phyloP scores from a whole-genome alignment of 2,888 invertebrate genomes.

The Cantharis lateralis region DNA sequence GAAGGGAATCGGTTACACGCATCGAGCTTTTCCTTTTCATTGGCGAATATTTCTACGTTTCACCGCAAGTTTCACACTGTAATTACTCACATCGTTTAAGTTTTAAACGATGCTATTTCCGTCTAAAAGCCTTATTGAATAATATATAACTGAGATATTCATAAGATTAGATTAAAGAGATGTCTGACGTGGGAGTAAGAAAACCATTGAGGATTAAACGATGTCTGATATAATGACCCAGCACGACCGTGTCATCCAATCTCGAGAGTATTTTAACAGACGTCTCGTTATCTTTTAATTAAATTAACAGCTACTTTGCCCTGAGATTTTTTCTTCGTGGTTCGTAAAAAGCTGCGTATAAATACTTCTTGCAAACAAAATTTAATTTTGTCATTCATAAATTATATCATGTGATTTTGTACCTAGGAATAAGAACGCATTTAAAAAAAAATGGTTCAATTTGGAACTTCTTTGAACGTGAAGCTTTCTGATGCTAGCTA shows the following conservation, averaged over 20 bases:
- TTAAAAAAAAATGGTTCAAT: constrained; percentile 13
- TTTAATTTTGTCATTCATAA: background rate
- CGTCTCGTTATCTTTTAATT: background rate
- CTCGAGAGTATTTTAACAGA: background rate
- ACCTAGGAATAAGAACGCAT: background rate
- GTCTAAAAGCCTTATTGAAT: constrained; percentile 19
- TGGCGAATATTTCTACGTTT: background rate
- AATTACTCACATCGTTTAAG: constrained; percentile 14
- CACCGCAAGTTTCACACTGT: background rate
- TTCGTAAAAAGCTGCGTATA: background rate
- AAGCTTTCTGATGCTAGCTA: constrained; percentile 25
- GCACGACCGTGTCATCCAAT: constrained; percentile 11
- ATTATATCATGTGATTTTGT: background rate
- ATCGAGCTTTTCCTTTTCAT: background rate
- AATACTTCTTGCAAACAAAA: background rate
- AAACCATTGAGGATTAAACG: background rate
- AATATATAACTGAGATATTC: constrained; percentile 17
- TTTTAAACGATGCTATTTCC: constrained; percentile 14
- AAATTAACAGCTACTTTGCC: background rate
- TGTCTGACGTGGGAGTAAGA: constrained; percentile 20
- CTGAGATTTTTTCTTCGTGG: background rate
- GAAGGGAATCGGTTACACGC: too few relatives aligned
- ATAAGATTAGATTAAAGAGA: constrained; percentile 20
- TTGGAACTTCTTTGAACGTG: constrained; percentile 14
- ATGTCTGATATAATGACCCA: constrained; percentile 6